phyloP scores from a whole-genome alignment of 2,888 invertebrate genomes.

The Tachystola acroxantha region DNA sequence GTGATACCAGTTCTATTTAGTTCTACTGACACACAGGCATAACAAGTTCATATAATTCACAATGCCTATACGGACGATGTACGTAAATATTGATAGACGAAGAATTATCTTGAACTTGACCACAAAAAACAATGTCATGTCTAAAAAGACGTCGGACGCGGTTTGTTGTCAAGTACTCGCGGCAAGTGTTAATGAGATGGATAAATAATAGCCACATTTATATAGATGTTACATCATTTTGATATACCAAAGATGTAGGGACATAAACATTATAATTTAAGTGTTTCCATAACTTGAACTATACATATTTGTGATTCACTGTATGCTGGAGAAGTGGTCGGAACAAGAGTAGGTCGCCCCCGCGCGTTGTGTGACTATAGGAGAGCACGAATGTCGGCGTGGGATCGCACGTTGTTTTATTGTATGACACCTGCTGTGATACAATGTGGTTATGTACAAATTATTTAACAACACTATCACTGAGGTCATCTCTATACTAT shows the following conservation, averaged over 20 bases:
- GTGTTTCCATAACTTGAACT: constrained; percentile 5
- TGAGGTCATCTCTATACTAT: constrained; percentile 36
- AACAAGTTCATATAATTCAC: too few relatives aligned
- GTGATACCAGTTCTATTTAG: constrained; percentile 18
- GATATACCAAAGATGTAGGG: constrained; percentile 18
- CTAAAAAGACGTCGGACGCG: constrained; percentile 32
- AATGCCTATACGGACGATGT: not conserved
- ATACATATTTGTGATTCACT: constrained; percentile 21
- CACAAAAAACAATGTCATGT: constrained; percentile 52
- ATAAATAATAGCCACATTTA: constrained; percentile 50
- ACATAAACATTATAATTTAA: constrained; percentile 6
- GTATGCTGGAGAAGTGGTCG: too few relatives aligned
- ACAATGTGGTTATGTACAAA: constrained; percentile 7
- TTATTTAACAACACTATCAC: constrained; percentile 27
- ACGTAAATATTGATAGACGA: not conserved
- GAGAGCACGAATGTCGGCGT: constrained; percentile 34
- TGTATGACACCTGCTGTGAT: constrained; percentile 36
- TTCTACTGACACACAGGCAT: too few relatives aligned
- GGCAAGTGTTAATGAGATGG: constrained; percentile 50
- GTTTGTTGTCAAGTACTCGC: constrained; percentile 30
- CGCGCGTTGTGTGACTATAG: constrained; percentile 27
- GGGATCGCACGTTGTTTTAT: constrained; percentile 37
- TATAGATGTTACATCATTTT: constrained; percentile 60
- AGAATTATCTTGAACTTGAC: constrained; percentile 62
- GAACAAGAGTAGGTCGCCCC: constrained; percentile 36